Conservation (phyloP, 2,797 vertebrate genomes). For the Coregonus ussuriensis region DNA sequence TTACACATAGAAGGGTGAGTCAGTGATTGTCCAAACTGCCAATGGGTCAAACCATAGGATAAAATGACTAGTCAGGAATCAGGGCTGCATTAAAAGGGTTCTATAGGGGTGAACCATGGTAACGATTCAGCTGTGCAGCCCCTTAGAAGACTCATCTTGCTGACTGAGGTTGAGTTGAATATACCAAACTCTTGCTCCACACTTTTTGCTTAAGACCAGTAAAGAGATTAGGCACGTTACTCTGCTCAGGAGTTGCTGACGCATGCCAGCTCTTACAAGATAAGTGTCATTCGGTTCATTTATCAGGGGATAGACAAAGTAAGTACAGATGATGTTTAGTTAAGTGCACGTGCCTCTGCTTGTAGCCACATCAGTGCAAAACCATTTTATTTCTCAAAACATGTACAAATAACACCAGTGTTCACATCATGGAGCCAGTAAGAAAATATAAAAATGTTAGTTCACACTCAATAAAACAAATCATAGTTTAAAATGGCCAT, state of each 20-base stretch:
- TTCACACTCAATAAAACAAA: constrained; percentile 33
- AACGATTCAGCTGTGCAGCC: not conserved
- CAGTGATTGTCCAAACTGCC: constrained; percentile 43
- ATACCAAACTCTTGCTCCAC: not conserved
- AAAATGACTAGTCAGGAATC: constrained; percentile 21
- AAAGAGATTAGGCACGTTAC: not conserved
- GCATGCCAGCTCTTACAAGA: not conserved
- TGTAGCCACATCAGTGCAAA: constrained; percentile 38
- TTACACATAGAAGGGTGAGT: constrained; percentile 55
- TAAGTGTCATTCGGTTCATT: not conserved
- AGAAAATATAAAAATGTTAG: not conserved
- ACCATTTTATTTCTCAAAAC: constrained; percentile 13
- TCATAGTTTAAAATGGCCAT: constrained; percentile 16
- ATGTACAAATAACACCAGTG: not conserved
- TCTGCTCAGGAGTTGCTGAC: too few species aligned
- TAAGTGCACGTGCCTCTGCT: constrained; percentile 4
- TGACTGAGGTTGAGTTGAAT: constrained; percentile 7
- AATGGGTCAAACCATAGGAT: constrained; percentile 41
- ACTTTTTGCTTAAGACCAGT: not conserved
- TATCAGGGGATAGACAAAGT: constrained; percentile 15
- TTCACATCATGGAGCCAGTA: not conserved
- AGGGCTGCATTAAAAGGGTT: constrained; percentile 24
- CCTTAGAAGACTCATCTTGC: not conserved
- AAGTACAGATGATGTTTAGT: constrained; percentile 13
- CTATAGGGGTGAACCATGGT: not conserved